Conservation (phyloP, 2,113 vertebrate genomes). For the Zeus faber region DNA sequence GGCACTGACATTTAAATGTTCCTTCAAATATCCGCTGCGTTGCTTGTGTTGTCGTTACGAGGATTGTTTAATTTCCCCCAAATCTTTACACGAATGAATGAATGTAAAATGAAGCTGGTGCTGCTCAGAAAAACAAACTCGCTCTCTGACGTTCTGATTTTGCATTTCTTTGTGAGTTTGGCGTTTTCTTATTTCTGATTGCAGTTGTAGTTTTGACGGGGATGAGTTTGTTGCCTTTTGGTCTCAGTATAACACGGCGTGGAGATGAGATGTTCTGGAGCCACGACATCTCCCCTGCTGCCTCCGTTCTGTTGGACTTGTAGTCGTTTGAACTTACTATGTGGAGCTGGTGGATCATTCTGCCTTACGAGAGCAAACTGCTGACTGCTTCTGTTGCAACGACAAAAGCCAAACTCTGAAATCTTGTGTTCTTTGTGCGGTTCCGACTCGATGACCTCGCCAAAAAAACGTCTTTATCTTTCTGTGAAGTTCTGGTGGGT, state of each 20-base stretch:
- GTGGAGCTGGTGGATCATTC: neutral
- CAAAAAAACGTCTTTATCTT: no score
- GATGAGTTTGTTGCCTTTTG: neutral
- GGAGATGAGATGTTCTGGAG: neutral
- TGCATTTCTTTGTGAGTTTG: neutral
- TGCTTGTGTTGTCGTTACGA: no score
- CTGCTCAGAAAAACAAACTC: conserved; percentile 14
- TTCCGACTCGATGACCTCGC: no score
- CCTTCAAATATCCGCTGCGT: no score
- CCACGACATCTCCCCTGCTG: neutral
- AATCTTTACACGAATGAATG: neutral
- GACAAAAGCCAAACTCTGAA: conserved; percentile 5
- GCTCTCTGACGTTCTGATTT: neutral
- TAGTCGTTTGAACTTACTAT: neutral
- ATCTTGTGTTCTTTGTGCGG: no score
- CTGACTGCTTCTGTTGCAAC: conserved; percentile 4
- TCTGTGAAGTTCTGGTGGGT: no score
- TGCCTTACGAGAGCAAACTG: conserved; percentile 27
- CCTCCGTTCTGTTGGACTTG: neutral
- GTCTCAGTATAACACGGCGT: neutral
- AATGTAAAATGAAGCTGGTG: conserved; percentile 29
- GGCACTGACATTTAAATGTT: no score
- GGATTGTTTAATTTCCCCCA: no score
- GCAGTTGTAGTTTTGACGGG: conserved; percentile 2
- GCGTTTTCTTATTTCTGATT: no score